Evolutionary conservation across 2,797 vertebrate species (phyloP), one percentile per base, ranked within the genome.

Genomic region (Gymnocypris eckloni): DNA sequence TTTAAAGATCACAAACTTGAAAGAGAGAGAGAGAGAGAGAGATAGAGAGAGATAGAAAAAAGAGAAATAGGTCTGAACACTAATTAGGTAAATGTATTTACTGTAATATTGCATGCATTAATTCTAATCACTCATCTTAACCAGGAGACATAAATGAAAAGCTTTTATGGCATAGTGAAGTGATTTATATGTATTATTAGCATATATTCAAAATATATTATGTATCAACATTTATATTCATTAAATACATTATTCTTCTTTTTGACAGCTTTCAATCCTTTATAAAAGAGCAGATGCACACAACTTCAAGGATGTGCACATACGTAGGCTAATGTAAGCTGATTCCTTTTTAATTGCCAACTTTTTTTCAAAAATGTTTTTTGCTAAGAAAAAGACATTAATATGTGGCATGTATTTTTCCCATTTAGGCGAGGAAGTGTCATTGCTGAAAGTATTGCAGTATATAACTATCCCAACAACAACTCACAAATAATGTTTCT

Each of bases 401-500:
- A 56, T 39, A 1, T 66, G 87, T 71, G 25, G 76, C 67, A 1
- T 56, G 54, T 73, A 7, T 6, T 87, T 84, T 84, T 1, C 82
- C 50, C 28, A 76, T 83, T 2, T 70, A 92, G 91, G 45, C 0
- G 0, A 2, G 93, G 93, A 87, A 92, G 90, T 83, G 86, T 94
- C 73, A 83, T 94, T 64, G 92, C 90, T 70, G 87, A 92, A 18
- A 93, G 87, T 4, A 22, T 87, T 77, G 93, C 64, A 0, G 84
- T 89, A 78, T 95, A 95, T 86, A 87, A 4, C 50, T 95, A 94
- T 89, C 54, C 77, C 64, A 95, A 95, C 88, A 94, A 92, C 78
- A 71, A 92, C 64, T 86, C 89, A 10, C 87, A 95, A 89, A 95
- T 95, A 83, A 39, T 87, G 3, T 93, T 91, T 87, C 81, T 96